Conservation (phyloP, 2,888 invertebrate species). For the Aquatica leii region DNA sequence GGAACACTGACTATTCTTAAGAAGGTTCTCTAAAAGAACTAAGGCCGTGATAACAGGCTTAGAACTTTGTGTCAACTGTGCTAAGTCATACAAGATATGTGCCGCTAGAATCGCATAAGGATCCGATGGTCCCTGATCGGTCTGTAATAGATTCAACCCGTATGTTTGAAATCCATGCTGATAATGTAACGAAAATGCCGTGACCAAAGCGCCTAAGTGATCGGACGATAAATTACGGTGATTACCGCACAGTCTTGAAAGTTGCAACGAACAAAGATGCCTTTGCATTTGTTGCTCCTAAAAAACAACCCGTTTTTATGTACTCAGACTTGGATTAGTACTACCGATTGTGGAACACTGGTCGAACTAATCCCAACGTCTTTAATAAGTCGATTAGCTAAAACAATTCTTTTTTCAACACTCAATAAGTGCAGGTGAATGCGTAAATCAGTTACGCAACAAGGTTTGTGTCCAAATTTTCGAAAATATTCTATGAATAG, state of each 20-base stretch:
- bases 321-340: constrained; percentile 38
- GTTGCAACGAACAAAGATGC: constrained; percentile 80
- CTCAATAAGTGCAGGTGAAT: constrained; percentile 77
- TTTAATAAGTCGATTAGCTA: constrained; percentile 68
- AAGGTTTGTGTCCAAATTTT: constrained; percentile 86
- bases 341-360: constrained; percentile 70
- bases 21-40: constrained; percentile 75
- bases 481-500: constrained; percentile 80
- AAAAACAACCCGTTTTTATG: no score
- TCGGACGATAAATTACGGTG: constrained; percentile 67
- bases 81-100: constrained; percentile 71
- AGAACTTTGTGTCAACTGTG: constrained; percentile 64
- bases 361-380: constrained; percentile 72
- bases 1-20: constrained; percentile 83
- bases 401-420: constrained; percentile 66
- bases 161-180: constrained; percentile 67
- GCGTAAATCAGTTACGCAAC: constrained; percentile 84
- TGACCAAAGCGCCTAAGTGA: constrained; percentile 67
- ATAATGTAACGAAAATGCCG: constrained; percentile 72
- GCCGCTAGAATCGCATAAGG: constrained; percentile 82
- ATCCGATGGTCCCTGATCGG: constrained; percentile 80
- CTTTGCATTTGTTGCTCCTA: constrained; percentile 81
- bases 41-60: constrained; percentile 70
- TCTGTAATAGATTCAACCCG: constrained; percentile 67
- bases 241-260: constrained; percentile 76